A percentile compares a stretch with the other conserved stretches of the same genome.
Conservation (phyloP, 2,888 invertebrate species). For the Drosophila anceps region DNA sequence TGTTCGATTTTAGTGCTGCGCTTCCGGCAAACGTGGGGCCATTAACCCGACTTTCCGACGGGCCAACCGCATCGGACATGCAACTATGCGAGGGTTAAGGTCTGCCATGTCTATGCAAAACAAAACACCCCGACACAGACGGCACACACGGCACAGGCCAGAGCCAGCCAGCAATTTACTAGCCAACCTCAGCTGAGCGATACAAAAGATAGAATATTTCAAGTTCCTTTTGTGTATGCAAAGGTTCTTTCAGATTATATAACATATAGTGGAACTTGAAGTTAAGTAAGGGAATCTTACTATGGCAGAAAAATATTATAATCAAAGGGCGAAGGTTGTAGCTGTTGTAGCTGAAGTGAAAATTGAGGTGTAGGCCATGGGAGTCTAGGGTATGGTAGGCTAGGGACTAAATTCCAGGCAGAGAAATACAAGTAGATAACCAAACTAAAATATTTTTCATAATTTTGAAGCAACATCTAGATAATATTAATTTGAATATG, state of each 20-base stretch:
- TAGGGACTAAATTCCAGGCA: not conserved
- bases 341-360: no score
- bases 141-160: no score
- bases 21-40: conserved; percentile 69
- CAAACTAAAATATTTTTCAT: no score
- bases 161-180: conserved; percentile 14
- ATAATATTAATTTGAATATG: no score
- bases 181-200: conserved; percentile 21
- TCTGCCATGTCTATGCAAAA: conserved; percentile 69
- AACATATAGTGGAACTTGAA: not conserved
- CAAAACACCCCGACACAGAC: conserved; percentile 19
- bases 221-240: conserved; percentile 9
- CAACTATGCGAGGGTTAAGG: conserved; percentile 77
- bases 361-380: no score
- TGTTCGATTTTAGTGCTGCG: conserved; percentile 77
- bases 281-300: not conserved
- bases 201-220: conserved; percentile 11
- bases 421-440: no score
- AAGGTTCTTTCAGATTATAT: not conserved
- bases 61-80: conserved; percentile 56
- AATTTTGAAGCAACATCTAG: no score
- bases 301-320: not conserved
- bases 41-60: conserved; percentile 67
- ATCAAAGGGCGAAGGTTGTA: not conserved
- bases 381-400: not conserved